Evolutionary conservation across 2,888 invertebrate species (phyloP), one percentile per base, ranked within the genome.

Genomic region (Dryobotodes eremita): DNA sequence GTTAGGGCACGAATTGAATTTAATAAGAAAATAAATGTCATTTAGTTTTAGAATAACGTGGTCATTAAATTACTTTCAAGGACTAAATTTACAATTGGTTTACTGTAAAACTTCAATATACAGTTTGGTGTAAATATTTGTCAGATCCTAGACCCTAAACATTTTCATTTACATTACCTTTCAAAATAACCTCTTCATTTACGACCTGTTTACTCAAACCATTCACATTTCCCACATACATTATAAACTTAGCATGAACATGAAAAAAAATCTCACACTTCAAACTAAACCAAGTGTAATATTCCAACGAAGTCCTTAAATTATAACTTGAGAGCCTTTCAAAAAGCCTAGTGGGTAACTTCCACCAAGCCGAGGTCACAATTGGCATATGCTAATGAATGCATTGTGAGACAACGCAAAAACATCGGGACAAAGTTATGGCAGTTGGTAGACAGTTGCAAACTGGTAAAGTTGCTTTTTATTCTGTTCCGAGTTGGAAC

Each of bases 331-430:
- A 50, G 26, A 82, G 57, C 11, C 50, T 68, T 71, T 79, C 13
- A 75, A 61, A 75, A 86, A 46, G 46, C 72, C 72, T 78, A 71
- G 69, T 61, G 46, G 62, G 66, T 13, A 64, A 20, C 55, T 61
- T 13, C 61, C 65, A 71, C 46, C 55, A 59, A 75, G 36, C 36
- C 57, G 73, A 86, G 73, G 71, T 53, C 75, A 46, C 71, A 76
- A 84, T 69, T 79, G 85, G 77, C 71, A 78, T 79, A 84, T 83
- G 79, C 83, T 87, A 89, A 87, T 88, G 73, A 88, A 78, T 81
- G 71, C 75, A 85, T 77, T 87, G 83, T 87, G 71, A 73, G 71
- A 72, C 64, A 71, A 76, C 48, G 88, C 74, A 75, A 85, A 81
- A 88, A 79, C 82, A 82, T 85, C 69, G 26, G 71, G 50, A 26